Percentiles rank a stretch among this genome's conserved stretches.
phyloP scores from a whole-genome alignment of 2,888 invertebrate genomes.

The Pocota personata region DNA sequence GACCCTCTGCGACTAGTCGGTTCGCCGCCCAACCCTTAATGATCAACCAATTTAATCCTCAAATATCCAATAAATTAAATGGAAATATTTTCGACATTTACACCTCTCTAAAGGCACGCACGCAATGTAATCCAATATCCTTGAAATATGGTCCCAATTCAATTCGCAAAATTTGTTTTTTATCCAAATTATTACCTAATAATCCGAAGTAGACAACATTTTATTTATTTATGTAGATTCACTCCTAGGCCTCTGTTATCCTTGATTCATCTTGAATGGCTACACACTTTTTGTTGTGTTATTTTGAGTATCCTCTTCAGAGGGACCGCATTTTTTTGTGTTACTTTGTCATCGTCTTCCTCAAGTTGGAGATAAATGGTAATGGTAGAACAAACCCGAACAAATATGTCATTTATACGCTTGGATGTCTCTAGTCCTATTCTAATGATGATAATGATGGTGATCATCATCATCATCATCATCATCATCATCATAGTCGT shows the following conservation, averaged over 20 bases:
- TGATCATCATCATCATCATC: conserved; percentile 37
- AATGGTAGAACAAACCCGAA: conserved; percentile 34
- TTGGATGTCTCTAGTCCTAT: conserved; percentile 54
- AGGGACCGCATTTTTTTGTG: not conserved
- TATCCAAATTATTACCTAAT: conserved; percentile 68
- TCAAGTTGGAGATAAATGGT: conserved; percentile 35
- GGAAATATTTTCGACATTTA: conserved; percentile 39
- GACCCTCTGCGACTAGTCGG: not conserved
- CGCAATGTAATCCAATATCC: conserved; percentile 47
- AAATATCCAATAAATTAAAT: conserved; percentile 57
- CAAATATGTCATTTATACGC: conserved; percentile 63
- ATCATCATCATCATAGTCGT: not conserved
- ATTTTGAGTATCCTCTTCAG: not conserved
- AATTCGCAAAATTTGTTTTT: conserved; percentile 52
- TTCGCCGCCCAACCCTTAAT: not conserved
- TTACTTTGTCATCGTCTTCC: not conserved
- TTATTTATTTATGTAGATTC: conserved; percentile 71
- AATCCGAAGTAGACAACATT: conserved; percentile 56
- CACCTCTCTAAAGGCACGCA: conserved; percentile 8
- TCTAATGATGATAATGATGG: conserved; percentile 35
- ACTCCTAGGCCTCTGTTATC: conserved; percentile 38
- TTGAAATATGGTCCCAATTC: conserved; percentile 65
- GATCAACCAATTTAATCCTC: conserved; percentile 44
- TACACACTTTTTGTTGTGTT: conserved; percentile 6
- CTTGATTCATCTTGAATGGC: conserved; percentile 59